Base-by-base conservation (phyloP, 2,113 vertebrate species). In the Apodemus speciosus region DNA sequence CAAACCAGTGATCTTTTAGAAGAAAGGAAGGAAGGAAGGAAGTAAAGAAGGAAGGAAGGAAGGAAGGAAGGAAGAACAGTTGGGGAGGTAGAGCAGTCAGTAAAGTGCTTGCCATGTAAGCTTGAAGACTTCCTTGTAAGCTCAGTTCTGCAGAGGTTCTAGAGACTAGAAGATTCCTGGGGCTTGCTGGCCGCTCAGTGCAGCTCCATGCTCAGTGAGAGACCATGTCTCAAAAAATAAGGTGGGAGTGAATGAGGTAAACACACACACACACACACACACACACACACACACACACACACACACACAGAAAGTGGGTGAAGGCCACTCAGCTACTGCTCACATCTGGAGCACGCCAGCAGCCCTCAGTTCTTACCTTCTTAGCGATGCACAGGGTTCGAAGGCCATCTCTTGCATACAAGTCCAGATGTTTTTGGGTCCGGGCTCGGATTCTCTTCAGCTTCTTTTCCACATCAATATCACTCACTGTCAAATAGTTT, bases 351-450 rank as follows among this genome's bases (percentile, higher is more conserved):
- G 53, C 32, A 7, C 0, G 10, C 80, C 27, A 14, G 18, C 64
- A 4, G 40, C 35, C 64, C 25, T 38, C 1, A 10, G 0, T 13
- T 88, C 95, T 95, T 89, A 99, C 99, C 99, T 99, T 99, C 97
- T 99, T 99, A 94, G 99, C 97, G 10, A 99, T 98, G 95, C 99
- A 99, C 75, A 99, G 97, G 0, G 99, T 99, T 8, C 99, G 96
- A 25, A 99, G 98, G 20, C 99, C 99, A 0, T 99, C 98, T 95
- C 97, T 98, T 46, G 99, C 99, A 86, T 99, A 99, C 93, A 87
- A 97, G 95, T 99, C 98, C 1, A 99, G 98, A 86, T 99, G 98
- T 87, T 98, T 98, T 93, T 99, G 99, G 72, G 99, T 99, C 93
- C 97, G 98, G 91, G 98, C 79, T 62, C 92, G 98, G 71, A 99